phyloP scores from a whole-genome alignment of 2,888 invertebrate genomes.

The Eristalinus sepulchralis region DNA sequence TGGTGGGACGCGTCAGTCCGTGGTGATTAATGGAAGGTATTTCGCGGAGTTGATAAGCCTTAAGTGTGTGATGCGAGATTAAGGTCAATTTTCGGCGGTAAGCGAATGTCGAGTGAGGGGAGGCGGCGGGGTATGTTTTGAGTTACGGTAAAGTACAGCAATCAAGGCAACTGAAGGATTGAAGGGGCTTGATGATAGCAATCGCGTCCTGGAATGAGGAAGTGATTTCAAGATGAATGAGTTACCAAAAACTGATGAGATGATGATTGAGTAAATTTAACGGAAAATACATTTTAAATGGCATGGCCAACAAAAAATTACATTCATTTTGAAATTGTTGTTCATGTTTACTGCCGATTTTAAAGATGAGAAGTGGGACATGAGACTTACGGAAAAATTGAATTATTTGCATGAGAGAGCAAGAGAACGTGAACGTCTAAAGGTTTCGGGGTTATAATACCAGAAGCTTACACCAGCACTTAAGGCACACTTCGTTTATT shows the following conservation, averaged over 20 bases:
- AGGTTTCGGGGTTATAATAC: no score
- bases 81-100: slow-evolving; percentile 66
- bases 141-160: slow-evolving; percentile 4
- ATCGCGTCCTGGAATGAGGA: slow-evolving; percentile 42
- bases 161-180: slow-evolving; percentile 12
- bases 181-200: slow-evolving; percentile 32
- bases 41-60: slow-evolving; percentile 28
- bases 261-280: slow-evolving; percentile 25
- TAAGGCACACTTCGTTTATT: no score
- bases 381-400: no score
- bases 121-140: not conserved
- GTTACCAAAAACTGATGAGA: slow-evolving; percentile 2
- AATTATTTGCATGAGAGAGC: no score
- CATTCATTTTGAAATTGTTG: no score
- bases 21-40: slow-evolving; percentile 45
- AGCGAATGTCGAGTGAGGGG: slow-evolving; percentile 48
- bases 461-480: no score
- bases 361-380: no score
- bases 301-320: no score
- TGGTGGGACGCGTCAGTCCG: slow-evolving; percentile 44
- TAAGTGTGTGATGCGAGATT: slow-evolving; percentile 37
- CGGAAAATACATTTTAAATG: not conserved
- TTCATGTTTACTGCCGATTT: no score
- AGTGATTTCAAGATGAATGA: slow-evolving; percentile 21
- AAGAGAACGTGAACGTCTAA: no score